Evolutionary conservation across 1,140 invertebrate species (phyloP), one percentile per base, ranked within the genome.

Genomic region (Lanistes nyassanus): DNA sequence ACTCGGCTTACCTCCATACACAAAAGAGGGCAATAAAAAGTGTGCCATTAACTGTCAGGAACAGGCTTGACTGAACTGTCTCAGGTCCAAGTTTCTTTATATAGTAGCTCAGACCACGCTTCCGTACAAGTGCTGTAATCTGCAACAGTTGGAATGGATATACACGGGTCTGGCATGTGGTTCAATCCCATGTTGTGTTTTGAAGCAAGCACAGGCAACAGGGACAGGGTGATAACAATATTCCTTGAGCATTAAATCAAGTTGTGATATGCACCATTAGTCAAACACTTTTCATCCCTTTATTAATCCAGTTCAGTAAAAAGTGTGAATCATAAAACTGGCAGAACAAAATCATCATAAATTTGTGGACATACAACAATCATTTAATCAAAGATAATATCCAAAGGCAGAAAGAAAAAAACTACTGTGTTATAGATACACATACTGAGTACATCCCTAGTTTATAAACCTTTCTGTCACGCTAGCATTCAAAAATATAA

Each of bases 21-120:
- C 95, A 96, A 80, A 94, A 91, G 80, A 92, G 92, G 55, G 92
- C 82, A 6, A 94, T 92, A 86, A 93, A 95, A 13, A 92, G 90
- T 86, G 94, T 93, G 42, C 90, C 93, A 89, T 94, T 94, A 81
- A 92, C 93, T 47, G 92, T 92, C 31, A 96, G 88, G 86, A 96
- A 96, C 1, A 92, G 90, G 0, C 93, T 93, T 1, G 95, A 96
- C 85, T 93, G 93, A 4, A 94, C 76, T 65, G 94, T 93, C 62
- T 93, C 93, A 36, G 91, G 83, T 2, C 94, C 58, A 3, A 93
- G 93, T 83, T 91, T 92, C 80, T 91, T 91, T 29, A 94, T 79
- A 82, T 94, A 94, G 81, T 91, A 88, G 77, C 90, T 85, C 1
- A 90, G 90, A 76, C 93, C 88, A 77, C 92, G 92, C 76, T 92